Conservation (phyloP, 2,888 invertebrate genomes). For the Dexiosoma caninum region DNA sequence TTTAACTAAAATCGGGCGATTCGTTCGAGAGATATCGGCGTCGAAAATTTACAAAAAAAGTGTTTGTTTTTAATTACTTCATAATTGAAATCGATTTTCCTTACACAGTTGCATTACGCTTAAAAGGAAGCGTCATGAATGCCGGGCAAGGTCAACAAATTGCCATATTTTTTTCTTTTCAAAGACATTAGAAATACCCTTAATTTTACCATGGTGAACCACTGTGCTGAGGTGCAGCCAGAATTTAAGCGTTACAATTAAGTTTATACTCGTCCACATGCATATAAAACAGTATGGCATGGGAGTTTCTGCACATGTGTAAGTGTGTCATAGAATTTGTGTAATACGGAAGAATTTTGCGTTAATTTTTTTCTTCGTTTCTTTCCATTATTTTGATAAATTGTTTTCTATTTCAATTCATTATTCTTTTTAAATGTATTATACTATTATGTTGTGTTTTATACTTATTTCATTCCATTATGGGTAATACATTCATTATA, state of each 20-base stretch:
- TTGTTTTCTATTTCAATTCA: conserved; percentile 21
- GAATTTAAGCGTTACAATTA: not conserved
- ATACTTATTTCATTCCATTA: conserved; percentile 4
- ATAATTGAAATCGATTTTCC: too few relatives aligned
- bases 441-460: not conserved
- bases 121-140: too few relatives aligned
- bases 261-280: not conserved
- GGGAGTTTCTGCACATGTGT: not conserved
- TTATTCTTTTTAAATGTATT: not conserved
- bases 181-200: too few relatives aligned
- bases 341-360: conserved; percentile 8
- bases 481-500: too few relatives aligned
- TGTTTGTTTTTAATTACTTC: too few relatives aligned
- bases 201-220: too few relatives aligned
- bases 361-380: conserved; percentile 11
- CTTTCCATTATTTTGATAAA: conserved; percentile 15
- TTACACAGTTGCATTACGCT: too few relatives aligned
- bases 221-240: not conserved
- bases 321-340: not conserved
- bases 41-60: too few relatives aligned
- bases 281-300: not conserved
- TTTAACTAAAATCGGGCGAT: too few relatives aligned
- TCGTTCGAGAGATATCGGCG: too few relatives aligned
- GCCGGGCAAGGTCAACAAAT: too few relatives aligned
- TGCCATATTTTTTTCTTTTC: too few relatives aligned